phyloP scores from a whole-genome alignment of 2,797 vertebrate genomes.

The Platyrinchus mystaceus region DNA sequence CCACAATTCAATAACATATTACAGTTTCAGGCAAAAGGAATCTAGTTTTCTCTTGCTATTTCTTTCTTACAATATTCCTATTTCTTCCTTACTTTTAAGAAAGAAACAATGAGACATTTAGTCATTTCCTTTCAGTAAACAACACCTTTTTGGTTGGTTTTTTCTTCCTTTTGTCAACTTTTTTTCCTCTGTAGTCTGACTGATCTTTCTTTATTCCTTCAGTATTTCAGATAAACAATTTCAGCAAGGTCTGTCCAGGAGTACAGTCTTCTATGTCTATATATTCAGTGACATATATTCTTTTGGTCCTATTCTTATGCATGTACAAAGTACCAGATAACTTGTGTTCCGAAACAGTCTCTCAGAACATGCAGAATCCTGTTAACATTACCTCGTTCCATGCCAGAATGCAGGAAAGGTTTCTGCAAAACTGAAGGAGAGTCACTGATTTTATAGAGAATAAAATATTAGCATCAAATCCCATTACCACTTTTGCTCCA shows the following conservation, averaged over 20 bases:
- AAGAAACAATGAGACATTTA: background rate
- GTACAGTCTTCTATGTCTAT: background rate
- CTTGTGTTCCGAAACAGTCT: background rate
- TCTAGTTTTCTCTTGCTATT: background rate
- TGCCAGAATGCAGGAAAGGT: background rate
- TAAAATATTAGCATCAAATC: background rate
- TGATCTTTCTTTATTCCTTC: background rate
- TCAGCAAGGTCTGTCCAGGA: background rate
- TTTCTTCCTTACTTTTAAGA: background rate
- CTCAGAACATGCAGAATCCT: background rate
- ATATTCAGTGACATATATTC: background rate
- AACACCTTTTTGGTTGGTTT: background rate
- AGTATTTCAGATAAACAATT: background rate
- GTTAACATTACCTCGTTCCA: background rate
- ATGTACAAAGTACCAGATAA: background rate
- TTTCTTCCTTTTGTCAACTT: background rate
- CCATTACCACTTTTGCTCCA: rapidly evolving
- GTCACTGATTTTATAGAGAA: background rate
- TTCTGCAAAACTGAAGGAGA: background rate
- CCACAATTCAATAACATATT: background rate
- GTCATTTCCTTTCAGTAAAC: background rate
- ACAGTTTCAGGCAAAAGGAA: background rate
- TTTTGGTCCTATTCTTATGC: background rate
- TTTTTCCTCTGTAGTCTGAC: background rate
- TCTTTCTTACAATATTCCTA: background rate